Conservation (phyloP, 2,888 invertebrate genomes). For the Dryocosmus kuriphilus region DNA sequence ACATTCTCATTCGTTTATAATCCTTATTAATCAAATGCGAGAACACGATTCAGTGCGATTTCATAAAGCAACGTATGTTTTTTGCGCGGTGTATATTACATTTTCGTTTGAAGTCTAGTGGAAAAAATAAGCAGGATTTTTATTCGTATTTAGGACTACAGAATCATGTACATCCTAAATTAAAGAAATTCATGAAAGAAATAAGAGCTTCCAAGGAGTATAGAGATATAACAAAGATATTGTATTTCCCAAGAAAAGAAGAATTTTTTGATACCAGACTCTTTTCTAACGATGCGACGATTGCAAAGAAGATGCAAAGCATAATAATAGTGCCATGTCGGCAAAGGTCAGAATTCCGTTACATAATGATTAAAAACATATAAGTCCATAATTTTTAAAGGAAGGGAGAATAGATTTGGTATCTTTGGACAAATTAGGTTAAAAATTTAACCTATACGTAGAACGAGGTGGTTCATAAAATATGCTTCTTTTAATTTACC, state of each 20-base stretch:
- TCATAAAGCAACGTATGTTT: not conserved
- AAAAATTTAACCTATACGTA: not conserved
- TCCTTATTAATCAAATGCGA: slow-evolving; percentile 28
- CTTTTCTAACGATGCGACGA: not conserved
- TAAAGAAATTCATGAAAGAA: not conserved
- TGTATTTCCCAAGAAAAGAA: not conserved
- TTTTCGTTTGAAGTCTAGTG: too few species aligned
- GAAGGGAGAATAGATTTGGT: not conserved
- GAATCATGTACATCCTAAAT: too few species aligned
- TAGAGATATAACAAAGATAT: not conserved
- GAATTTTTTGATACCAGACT: not conserved
- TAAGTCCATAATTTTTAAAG: not conserved
- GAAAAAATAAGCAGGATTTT: too few species aligned
- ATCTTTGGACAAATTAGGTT: not conserved
- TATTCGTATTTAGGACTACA: too few species aligned
- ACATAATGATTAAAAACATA: not conserved
- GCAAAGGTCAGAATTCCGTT: not conserved
- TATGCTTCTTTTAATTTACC: not conserved
- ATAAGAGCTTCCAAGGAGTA: not conserved
- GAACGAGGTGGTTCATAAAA: not conserved
- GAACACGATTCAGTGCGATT: slow-evolving; percentile 1
- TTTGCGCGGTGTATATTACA: not conserved
- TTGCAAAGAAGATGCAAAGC: not conserved
- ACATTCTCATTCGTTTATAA: slow-evolving; percentile 13
- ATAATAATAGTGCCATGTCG: not conserved